phyloP scores from a whole-genome alignment of 2,797 vertebrate species.

The Labroides dimidiatus region DNA sequence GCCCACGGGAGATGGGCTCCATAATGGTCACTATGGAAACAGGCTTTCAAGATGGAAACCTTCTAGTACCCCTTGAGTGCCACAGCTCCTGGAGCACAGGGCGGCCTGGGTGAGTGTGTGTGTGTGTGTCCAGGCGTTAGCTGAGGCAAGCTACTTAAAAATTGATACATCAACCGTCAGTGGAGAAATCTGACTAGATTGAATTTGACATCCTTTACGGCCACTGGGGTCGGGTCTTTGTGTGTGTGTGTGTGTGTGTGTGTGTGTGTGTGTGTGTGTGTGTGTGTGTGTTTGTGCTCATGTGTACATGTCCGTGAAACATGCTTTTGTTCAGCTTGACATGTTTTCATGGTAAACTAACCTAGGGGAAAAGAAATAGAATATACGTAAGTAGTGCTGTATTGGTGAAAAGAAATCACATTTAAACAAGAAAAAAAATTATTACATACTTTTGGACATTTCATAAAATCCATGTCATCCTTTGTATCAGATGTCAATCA shows the following conservation, averaged over 20 bases:
- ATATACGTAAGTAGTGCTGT: neutral
- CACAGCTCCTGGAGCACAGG: slow-evolving; percentile 72
- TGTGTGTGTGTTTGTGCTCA: slow-evolving; percentile 50
- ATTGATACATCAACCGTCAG: slow-evolving; percentile 85
- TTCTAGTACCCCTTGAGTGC: slow-evolving; percentile 75
- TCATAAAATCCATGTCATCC: no score
- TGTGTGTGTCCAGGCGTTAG: slow-evolving; percentile 41
- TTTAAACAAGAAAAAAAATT: neutral
- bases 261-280: slow-evolving; percentile 49
- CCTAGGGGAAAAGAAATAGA: slow-evolving; percentile 3
- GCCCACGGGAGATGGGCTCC: slow-evolving; percentile 78
- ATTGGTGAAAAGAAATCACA: neutral
- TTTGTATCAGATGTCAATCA: neutral
- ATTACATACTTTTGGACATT: neutral
- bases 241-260: slow-evolving; percentile 46
- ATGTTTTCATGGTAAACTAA: slow-evolving; percentile 56
- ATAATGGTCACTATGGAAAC: slow-evolving; percentile 85
- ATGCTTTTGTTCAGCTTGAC: slow-evolving; percentile 42
- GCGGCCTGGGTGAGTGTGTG: slow-evolving; percentile 45
- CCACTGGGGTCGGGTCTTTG: slow-evolving; percentile 64
- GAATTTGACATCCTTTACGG: slow-evolving; percentile 75
- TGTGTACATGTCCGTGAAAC: slow-evolving; percentile 61
- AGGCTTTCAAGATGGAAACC: slow-evolving; percentile 83
- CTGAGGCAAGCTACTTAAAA: slow-evolving; percentile 80
- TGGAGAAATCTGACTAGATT: slow-evolving; percentile 81